Percentiles rank a stretch among this genome's conserved stretches.
Conservation (phyloP, 2,888 invertebrate species). For the Morpho achilles region DNA sequence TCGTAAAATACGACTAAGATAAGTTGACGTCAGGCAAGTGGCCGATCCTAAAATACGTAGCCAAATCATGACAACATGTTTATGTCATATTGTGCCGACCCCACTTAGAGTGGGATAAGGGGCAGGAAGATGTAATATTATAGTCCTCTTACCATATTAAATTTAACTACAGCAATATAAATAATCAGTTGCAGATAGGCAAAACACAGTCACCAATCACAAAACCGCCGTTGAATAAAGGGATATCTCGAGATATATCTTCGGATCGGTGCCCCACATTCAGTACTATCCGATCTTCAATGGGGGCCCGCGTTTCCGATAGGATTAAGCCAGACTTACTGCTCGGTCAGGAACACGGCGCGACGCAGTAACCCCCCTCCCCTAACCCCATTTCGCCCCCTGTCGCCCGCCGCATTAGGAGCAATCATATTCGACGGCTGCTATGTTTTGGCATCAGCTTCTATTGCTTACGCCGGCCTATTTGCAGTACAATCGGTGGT, state of each 20-base stretch:
- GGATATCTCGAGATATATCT: conserved; percentile 53
- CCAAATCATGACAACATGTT: too few relatives aligned
- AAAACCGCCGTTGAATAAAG: conserved; percentile 15
- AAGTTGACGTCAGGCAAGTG: too few relatives aligned
- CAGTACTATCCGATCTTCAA: conserved; percentile 67
- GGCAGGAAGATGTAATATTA: too few relatives aligned
- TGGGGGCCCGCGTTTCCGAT: conserved; percentile 75
- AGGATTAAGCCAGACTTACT: conserved; percentile 79
- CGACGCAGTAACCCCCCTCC: conserved; percentile 50
- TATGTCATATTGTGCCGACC: too few relatives aligned
- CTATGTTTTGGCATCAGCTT: conserved; percentile 75
- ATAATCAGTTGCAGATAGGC: neutral
- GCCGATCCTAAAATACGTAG: too few relatives aligned
- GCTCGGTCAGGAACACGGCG: conserved; percentile 75
- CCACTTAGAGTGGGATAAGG: too few relatives aligned
- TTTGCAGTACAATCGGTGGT: conserved; percentile 71
- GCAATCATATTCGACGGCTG: conserved; percentile 77
- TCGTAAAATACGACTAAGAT: too few relatives aligned
- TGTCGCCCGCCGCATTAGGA: conserved; percentile 66
- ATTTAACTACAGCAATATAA: too few relatives aligned
- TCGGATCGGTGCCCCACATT: conserved; percentile 41
- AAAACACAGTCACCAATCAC: conserved; percentile 9
- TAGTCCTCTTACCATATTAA: too few relatives aligned
- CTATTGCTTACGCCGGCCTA: conserved; percentile 70
- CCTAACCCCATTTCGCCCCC: conserved; percentile 42